phyloP scores from a whole-genome alignment of 2,797 vertebrate species.

The Sarcophilus harrisii region DNA sequence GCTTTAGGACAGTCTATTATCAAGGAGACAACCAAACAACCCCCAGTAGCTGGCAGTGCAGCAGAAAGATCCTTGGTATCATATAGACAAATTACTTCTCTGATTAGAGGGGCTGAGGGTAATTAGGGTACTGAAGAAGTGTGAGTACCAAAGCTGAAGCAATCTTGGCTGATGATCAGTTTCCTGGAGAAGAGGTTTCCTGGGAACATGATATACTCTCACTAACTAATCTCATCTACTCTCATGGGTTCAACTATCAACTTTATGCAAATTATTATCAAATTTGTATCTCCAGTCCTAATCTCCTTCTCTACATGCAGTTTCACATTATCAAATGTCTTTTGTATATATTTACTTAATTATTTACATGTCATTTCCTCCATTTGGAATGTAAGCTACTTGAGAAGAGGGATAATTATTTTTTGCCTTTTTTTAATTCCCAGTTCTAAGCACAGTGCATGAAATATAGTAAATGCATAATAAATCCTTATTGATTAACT shows the following conservation, averaged over 20 bases:
- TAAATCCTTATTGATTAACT: neutral
- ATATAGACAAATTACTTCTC: neutral
- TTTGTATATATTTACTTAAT: neutral
- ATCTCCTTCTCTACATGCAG: neutral
- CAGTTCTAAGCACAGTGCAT: neutral
- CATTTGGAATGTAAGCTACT: neutral
- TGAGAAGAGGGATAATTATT: neutral
- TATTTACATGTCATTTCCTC: neutral
- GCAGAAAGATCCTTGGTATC: neutral
- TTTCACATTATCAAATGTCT: neutral
- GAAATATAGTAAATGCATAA: neutral
- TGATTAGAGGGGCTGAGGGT: neutral
- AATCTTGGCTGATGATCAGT: neutral
- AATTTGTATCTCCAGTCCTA: neutral
- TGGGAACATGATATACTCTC: neutral
- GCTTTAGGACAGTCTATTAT: neutral
- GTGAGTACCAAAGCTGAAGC: neutral
- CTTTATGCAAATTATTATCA: neutral
- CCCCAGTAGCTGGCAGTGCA: neutral
- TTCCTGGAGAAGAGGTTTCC: neutral
- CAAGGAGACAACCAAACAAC: neutral
- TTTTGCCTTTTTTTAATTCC: neutral
- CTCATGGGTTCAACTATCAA: neutral
- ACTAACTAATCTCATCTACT: neutral
- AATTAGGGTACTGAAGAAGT: neutral